Evolutionary conservation across 2,797 vertebrate genomes (phyloP).

Genomic region (Tapera naevia): DNA sequence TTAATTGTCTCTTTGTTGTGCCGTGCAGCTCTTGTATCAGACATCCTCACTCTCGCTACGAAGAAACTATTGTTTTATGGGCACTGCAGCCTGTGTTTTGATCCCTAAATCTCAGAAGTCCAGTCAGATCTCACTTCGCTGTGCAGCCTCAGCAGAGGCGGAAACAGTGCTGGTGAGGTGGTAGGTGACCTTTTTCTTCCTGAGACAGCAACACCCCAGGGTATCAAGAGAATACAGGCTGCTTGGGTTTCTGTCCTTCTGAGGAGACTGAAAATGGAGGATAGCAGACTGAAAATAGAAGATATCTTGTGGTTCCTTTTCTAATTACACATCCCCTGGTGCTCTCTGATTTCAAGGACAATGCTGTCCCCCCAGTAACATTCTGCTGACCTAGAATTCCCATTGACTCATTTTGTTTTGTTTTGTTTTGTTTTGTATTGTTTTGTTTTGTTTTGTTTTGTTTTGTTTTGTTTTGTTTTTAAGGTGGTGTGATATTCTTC

Average conservation of each 20-base stretch:
- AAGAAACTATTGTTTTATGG: slow-evolving; percentile 30
- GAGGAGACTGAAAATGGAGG: neutral
- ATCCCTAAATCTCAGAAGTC: slow-evolving; percentile 23
- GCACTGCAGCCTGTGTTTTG: slow-evolving; percentile 17
- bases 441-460: neutral
- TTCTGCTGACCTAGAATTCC: slow-evolving; percentile 11
- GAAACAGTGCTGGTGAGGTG: slow-evolving; percentile 7
- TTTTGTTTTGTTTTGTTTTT: neutral
- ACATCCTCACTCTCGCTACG: neutral
- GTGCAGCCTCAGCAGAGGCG: slow-evolving; percentile 5
- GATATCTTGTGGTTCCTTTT: neutral
- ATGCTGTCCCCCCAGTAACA: neutral
- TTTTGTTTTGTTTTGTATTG: too few species aligned
- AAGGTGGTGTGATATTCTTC: neutral
- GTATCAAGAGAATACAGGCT: neutral
- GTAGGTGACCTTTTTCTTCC: slow-evolving; percentile 48
- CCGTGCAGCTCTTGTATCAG: neutral
- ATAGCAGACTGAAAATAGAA: neutral
- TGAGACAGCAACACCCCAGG: neutral
- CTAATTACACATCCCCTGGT: neutral
- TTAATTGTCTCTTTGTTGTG: neutral
- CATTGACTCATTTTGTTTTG: neutral
- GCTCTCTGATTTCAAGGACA: neutral
- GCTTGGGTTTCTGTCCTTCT: neutral
- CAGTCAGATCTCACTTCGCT: neutral